Evolutionary conservation across 2,888 invertebrate species (phyloP).

Genomic region (Melanophora roralis): DNA sequence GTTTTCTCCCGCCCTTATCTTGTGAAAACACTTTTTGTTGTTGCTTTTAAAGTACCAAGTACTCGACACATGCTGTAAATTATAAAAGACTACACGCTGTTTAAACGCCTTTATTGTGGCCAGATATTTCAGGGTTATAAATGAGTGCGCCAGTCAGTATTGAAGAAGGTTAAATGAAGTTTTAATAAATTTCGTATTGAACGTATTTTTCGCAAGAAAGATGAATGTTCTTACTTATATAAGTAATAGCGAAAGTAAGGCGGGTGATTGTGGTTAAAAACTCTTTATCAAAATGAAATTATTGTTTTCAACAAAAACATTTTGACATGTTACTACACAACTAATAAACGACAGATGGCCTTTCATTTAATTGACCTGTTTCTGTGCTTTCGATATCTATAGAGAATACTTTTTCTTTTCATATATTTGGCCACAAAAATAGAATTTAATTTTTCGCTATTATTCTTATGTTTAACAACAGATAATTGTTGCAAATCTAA

Average conservation of each 20-base stretch:
- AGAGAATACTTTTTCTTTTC: slow-evolving; percentile 16
- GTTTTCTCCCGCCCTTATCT: not conserved
- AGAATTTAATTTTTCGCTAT: slow-evolving; percentile 23
- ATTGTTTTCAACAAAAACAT: slow-evolving; percentile 60
- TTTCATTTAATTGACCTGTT: slow-evolving; percentile 60
- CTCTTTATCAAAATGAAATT: slow-evolving; percentile 24
- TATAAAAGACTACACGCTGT: slow-evolving; percentile 61
- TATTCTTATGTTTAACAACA: slow-evolving; percentile 44
- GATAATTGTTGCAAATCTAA: slow-evolving; percentile 53
- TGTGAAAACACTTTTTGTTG: not conserved
- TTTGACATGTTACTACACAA: slow-evolving; percentile 55
- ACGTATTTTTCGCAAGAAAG: slow-evolving; percentile 13
- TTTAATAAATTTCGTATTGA: slow-evolving; percentile 42
- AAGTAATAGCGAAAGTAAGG: not conserved
- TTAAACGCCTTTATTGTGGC: slow-evolving; percentile 61
- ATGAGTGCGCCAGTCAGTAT: not conserved
- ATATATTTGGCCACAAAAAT: slow-evolving; percentile 21
- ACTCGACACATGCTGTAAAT: slow-evolving; percentile 62
- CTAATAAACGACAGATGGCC: slow-evolving; percentile 62
- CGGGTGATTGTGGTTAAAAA: not conserved
- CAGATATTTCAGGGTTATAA: slow-evolving; percentile 21
- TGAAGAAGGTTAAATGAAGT: slow-evolving; percentile 57
- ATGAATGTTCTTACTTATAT: too few species aligned
- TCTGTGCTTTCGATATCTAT: slow-evolving; percentile 21
- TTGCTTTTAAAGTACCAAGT: slow-evolving; percentile 31